These are phyloP conservation scores for Thymelicus acteon DNA, from an alignment of 2,888 invertebrate genomes.

Conservation along the genomic window DNA sequence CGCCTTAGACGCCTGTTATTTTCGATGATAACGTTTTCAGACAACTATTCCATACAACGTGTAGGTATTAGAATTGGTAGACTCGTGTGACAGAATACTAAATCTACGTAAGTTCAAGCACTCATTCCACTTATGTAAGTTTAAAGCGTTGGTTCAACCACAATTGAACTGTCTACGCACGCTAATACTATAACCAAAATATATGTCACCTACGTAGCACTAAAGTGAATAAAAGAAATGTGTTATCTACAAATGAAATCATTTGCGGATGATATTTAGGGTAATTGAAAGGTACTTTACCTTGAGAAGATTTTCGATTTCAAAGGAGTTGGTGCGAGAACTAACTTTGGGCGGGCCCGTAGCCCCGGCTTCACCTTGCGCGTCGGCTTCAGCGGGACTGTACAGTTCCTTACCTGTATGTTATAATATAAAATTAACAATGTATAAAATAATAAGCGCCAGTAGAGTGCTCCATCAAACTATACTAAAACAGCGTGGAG, in stretches of 20 bases:
- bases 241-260: not conserved
- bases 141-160: too few relatives aligned
- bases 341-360: conserved; percentile 86
- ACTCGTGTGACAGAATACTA: too few relatives aligned
- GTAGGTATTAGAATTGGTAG: too few relatives aligned
- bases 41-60: too few relatives aligned
- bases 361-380: conserved; percentile 64
- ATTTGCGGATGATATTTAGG: not conserved
- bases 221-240: not conserved
- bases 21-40: too few relatives aligned
- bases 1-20: too few relatives aligned
- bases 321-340: conserved; percentile 95
- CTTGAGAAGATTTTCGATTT: conserved; percentile 97
- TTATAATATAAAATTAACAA: not conserved
- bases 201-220: not conserved
- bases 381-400: conserved; percentile 84
- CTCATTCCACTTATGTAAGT: too few relatives aligned
- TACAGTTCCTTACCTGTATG: conserved; percentile 90
- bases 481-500: too few relatives aligned
- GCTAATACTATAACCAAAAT: too few relatives aligned
- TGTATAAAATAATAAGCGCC: not conserved
- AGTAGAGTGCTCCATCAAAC: too few relatives aligned
- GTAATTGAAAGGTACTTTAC: conserved; percentile 53
- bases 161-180: too few relatives aligned
- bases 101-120: too few relatives aligned